A percentile compares a stretch with the other conserved stretches of the same genome.
phyloP scores from a whole-genome alignment of 1,140 invertebrate genomes.

The Drosophila kikkawai region DNA sequence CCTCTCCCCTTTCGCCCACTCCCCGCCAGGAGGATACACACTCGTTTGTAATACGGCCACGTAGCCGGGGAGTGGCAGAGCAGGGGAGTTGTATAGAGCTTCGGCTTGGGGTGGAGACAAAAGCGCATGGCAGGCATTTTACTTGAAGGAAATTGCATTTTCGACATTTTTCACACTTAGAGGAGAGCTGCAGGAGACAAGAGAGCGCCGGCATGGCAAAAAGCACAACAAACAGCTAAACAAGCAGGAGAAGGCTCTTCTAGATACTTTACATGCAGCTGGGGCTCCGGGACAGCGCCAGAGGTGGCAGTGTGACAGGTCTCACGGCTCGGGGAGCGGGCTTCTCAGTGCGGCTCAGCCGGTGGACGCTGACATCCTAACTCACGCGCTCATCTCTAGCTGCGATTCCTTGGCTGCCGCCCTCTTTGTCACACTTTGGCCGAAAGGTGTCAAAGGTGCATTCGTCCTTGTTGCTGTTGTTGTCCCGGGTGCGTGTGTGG shows the following conservation, averaged over 20 bases:
- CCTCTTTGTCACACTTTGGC: constrained; percentile 75
- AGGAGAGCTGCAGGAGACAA: constrained; percentile 42
- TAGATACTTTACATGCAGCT: constrained; percentile 79
- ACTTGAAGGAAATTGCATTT: constrained; percentile 84
- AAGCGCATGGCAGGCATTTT: constrained; percentile 83
- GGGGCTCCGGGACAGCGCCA: constrained; percentile 34
- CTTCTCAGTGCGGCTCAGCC: background rate
- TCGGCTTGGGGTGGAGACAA: constrained; percentile 39
- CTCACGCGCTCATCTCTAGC: constrained; percentile 45
- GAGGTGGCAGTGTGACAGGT: constrained; percentile 27
- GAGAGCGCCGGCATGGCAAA: constrained; percentile 65
- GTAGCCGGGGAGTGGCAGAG: constrained; percentile 39
- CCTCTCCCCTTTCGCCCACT: constrained; percentile 14
- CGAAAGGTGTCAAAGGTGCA: constrained; percentile 81
- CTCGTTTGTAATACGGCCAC: constrained; percentile 80
- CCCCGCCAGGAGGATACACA: constrained; percentile 40
- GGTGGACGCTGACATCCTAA: background rate
- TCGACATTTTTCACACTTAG: constrained; percentile 83
- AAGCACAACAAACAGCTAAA: constrained; percentile 68
- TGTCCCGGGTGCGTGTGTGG: constrained; percentile 72
- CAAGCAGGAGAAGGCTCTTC: constrained; percentile 38
- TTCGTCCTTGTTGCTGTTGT: constrained; percentile 55
- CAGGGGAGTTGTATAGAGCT: constrained; percentile 1
- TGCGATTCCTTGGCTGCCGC: constrained; percentile 29
- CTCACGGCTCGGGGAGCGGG: background rate